Conservation (phyloP, 2,797 vertebrate genomes). For the Mallotus villosus region DNA sequence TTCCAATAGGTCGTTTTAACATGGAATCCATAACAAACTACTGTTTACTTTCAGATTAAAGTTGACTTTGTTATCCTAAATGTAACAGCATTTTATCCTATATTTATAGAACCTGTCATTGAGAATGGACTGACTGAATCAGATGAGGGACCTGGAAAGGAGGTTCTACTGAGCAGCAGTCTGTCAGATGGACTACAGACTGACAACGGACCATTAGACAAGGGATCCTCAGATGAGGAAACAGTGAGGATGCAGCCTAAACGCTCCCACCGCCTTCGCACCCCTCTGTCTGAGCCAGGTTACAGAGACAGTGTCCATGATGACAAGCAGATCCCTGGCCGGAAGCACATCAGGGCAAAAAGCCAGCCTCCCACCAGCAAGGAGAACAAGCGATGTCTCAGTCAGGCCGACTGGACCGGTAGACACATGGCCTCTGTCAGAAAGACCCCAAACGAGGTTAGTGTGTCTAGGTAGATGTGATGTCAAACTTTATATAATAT, state of each 20-base stretch:
- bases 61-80: background rate
- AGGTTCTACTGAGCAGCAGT: constrained; percentile 1
- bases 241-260: background rate
- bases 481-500: background rate
- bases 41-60: background rate
- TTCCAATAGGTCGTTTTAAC: background rate
- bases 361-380: constrained; percentile 67
- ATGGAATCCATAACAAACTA: background rate
- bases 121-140: constrained; percentile 45
- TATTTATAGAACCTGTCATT: constrained; percentile 11
- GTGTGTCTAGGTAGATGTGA: constrained; percentile 56
- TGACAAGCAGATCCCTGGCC: constrained; percentile 50
- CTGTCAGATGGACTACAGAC: constrained; percentile 31
- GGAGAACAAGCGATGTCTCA: constrained; percentile 75
- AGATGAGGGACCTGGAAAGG: background rate
- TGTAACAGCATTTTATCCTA: background rate
- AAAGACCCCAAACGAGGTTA: constrained; percentile 77
- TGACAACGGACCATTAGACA: constrained; percentile 48
- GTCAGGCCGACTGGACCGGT: constrained; percentile 81
- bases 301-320: constrained; percentile 63
- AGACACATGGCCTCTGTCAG: constrained; percentile 74
- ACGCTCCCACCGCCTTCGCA: constrained; percentile 42
- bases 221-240: constrained; percentile 51
- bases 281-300: constrained; percentile 50
- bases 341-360: constrained; percentile 73